Base-by-base conservation (phyloP, 2,797 vertebrate genomes). In the Sparus aurata region DNA sequence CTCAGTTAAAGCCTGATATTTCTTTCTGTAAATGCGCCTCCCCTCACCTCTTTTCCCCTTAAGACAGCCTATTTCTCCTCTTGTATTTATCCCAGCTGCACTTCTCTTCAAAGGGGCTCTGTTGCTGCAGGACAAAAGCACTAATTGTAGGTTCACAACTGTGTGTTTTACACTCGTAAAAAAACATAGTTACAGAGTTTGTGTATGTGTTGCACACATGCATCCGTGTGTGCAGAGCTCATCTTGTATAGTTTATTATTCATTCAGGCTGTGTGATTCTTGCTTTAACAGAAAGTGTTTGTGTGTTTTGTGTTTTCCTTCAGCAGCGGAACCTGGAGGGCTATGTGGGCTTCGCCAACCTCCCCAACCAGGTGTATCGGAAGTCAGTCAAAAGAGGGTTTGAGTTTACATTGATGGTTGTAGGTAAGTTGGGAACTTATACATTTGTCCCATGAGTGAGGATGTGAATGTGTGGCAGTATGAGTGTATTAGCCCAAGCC, bases 381-480 rank as follows among this genome's bases (percentile, higher is more conserved):
- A 96, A 96, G 89, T 96, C 95, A 0, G 95, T 96, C 49, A 96
- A 96, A 90, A 91, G 95, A 75, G 95, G 95, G 11, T 96, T 96
- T 1, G 95, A 96, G 82, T 96, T 96, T 34, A 96, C 95, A 0
- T 87, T 96, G 80, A 96, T 96, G 95, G 95, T 96, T 58, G 95
- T 96, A 17, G 95, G 95, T 96, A 89, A 95, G 95, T 95, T 27
- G 20, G 22, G 72, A 69, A 70, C 38, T 15, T 70, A 22, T 41
- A 1, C 16, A 57, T 60, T 12, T 46, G 20, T 58, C 11, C n/a
- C 15, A 10, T 25, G 17, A 10, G 20, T 58, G 60, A 59, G 25
- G 54, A 17, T 59, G 27, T 59, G 63, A 12, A 5, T 47, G 61
- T 67, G 25, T 18, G 46, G 6, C 17, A 4, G 16, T 71, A 10